Conservation (phyloP, 2,113 vertebrate genomes). For the Phoenicopterus ruber region DNA sequence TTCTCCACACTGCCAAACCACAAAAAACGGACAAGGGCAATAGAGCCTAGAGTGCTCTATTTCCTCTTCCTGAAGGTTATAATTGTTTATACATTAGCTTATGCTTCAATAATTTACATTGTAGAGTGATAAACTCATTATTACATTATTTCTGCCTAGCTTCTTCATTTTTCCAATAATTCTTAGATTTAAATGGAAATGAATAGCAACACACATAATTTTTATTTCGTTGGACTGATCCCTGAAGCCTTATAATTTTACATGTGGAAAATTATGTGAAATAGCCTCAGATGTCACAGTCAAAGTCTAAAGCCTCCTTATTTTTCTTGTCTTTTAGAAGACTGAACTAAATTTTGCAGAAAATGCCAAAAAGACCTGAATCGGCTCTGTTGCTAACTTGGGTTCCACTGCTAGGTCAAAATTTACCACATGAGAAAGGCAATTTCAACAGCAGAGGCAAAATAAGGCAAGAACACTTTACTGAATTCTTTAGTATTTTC, state of each 20-base stretch:
- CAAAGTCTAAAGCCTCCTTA: not conserved
- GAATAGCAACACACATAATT: not conserved
- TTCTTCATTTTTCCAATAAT: not conserved
- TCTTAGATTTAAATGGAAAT: not conserved
- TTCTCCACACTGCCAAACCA: not conserved
- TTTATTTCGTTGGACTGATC: not conserved
- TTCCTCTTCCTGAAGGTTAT: not conserved
- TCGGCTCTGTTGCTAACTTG: not conserved
- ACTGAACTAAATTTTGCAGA: not conserved
- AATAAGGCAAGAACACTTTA: not conserved
- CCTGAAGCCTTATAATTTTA: not conserved
- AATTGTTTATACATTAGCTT: not conserved
- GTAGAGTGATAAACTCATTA: not conserved
- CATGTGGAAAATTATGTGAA: not conserved
- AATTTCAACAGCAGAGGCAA: not conserved
- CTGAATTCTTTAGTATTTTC: not conserved
- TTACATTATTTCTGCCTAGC: not conserved
- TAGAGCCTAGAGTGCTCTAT: not conserved
- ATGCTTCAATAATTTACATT: not conserved
- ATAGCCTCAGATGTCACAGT: not conserved
- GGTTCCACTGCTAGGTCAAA: not conserved
- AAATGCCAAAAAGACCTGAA: not conserved
- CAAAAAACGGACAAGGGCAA: not conserved
- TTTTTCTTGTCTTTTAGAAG: not conserved
- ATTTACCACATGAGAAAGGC: not conserved